Conservation (phyloP, 2,888 invertebrate genomes). For the Diogma glabrata region DNA sequence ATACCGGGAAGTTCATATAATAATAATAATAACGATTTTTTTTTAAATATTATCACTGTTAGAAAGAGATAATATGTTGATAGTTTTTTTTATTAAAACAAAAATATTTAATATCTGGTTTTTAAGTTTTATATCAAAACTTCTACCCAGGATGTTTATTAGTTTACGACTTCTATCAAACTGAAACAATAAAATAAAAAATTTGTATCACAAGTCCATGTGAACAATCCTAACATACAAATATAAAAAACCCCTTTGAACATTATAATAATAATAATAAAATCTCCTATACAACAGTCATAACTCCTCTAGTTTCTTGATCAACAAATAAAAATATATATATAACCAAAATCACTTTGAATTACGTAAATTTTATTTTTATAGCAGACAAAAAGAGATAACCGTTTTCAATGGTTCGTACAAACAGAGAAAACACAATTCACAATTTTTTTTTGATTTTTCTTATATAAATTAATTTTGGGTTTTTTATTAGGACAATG, state of each 20-base stretch:
- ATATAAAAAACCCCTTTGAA: conserved; percentile 3
- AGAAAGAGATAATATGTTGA: too few species aligned
- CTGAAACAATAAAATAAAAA: conserved; percentile 39
- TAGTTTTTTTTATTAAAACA: too few species aligned
- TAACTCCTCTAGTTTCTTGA: conserved; percentile 8
- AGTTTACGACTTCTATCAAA: conserved; percentile 41
- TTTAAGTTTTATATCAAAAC: too few species aligned
- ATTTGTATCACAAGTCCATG: conserved; percentile 33
- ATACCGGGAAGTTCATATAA: too few species aligned
- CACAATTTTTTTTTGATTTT: too few species aligned
- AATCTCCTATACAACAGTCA: conserved; percentile 3
- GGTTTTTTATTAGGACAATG: conserved; percentile 5
- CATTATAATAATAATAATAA: neutral
- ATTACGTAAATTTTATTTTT: conserved; percentile 7
- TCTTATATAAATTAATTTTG: neutral
- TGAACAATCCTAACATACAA: conserved; percentile 31
- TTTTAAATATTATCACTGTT: too few species aligned
- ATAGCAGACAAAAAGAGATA: conserved; percentile 21
- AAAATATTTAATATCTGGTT: too few species aligned
- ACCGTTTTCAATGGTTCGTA: too few species aligned
- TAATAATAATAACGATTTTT: too few species aligned
- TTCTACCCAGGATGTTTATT: conserved; percentile 37
- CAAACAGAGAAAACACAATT: too few species aligned
- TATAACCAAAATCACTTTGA: conserved; percentile 4
- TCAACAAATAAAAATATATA: too few species aligned